Percentiles rank a stretch among this genome's conserved stretches.
Conservation (phyloP, 30 jellyfish, hydroid and myxozoan genomes). For the Morbakka virulenta region DNA sequence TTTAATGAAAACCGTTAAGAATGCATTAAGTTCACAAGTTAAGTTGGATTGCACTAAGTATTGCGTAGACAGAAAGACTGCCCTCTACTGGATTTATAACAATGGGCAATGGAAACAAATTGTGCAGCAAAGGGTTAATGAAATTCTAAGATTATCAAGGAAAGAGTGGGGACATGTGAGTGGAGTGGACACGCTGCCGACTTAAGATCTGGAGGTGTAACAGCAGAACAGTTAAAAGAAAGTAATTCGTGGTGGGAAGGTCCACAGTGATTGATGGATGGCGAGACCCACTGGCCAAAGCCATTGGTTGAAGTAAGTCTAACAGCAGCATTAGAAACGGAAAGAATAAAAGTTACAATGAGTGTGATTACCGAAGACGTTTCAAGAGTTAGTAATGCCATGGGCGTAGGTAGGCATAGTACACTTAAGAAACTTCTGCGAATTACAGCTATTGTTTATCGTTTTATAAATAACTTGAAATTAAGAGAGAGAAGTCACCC, state of each 20-base stretch:
- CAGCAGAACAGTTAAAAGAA: constrained; percentile 8
- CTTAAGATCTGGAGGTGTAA: constrained; percentile 52
- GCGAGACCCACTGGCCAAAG: constrained; percentile 37
- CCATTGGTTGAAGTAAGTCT: not conserved
- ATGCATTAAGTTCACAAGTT: constrained; percentile 27
- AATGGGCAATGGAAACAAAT: constrained; percentile 48
- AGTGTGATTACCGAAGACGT: not conserved
- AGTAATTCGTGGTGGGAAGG: constrained; percentile 62
- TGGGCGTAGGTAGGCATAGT: constrained; percentile 9
- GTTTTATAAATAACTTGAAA: constrained; percentile 11
- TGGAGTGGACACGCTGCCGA: constrained; percentile 67
- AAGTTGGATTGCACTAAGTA: constrained; percentile 16
- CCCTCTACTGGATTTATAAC: too few relatives aligned
- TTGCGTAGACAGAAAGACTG: constrained; percentile 60
- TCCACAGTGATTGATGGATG: constrained; percentile 41
- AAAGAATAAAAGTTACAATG: constrained; percentile 10
- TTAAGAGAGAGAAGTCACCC: not conserved
- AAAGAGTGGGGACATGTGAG: constrained; percentile 59
- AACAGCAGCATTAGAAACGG: not conserved
- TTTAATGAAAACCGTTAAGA: constrained; percentile 28
- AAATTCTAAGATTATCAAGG: constrained; percentile 16
- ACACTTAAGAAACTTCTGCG: constrained; percentile 9
- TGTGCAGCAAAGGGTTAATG: constrained; percentile 62
- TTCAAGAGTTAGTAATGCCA: constrained; percentile 1
- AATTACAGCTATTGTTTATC: constrained; percentile 7